phyloP scores from a whole-genome alignment of 2,113 vertebrate species.

The Neolamprologus caudopunctatus region DNA sequence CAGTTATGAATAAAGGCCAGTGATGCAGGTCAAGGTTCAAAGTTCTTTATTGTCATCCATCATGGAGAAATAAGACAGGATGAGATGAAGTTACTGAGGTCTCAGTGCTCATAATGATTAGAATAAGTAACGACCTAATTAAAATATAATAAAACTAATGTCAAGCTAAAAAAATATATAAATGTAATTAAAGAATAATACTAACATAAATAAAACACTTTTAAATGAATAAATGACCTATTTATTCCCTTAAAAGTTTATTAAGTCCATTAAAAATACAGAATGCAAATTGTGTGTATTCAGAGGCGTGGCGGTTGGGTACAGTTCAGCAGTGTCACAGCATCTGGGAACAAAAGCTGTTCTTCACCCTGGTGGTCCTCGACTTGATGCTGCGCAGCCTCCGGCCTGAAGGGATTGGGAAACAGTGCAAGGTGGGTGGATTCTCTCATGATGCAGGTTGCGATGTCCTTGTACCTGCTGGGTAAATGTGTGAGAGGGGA shows the following conservation, averaged over 20 bases:
- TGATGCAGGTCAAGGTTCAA: not conserved
- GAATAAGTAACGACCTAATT: not conserved
- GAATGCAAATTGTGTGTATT: not conserved
- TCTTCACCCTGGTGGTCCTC: not conserved
- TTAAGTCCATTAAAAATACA: not conserved
- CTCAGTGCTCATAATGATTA: not conserved
- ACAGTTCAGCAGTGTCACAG: not conserved
- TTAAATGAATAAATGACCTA: not conserved
- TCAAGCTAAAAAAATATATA: not conserved
- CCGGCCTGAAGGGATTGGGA: not conserved
- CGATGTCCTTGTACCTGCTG: not conserved
- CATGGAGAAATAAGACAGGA: not conserved
- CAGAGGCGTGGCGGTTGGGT: not conserved
- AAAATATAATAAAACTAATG: not conserved
- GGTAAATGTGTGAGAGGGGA: not conserved
- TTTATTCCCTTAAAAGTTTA: not conserved
- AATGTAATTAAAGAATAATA: not conserved
- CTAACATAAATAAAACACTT: not conserved
- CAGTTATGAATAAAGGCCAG: not conserved
- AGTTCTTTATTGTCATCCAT: not conserved
- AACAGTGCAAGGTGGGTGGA: not conserved
- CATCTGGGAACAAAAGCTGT: not conserved
- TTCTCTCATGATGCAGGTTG: not conserved
- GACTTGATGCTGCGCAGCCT: not conserved
- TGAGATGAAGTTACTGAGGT: not conserved